These are phyloP conservation scores for Ecdyonurus torrentis DNA, from an alignment of 2,888 invertebrate species.

Conservation along the genomic window DNA sequence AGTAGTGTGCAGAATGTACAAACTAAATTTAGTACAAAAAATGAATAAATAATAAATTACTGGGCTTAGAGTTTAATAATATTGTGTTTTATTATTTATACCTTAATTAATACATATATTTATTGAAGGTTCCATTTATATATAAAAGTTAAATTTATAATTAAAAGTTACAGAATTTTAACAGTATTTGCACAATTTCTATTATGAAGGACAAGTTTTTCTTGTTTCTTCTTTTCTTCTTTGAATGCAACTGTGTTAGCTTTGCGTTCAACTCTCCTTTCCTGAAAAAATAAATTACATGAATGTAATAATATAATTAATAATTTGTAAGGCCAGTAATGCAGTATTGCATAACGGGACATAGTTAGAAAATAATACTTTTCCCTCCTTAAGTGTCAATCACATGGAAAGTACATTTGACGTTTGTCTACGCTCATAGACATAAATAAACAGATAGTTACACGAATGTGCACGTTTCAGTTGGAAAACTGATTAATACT, in stretches of 20 bases:
- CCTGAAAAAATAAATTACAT: conserved; percentile 25
- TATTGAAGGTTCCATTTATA: neutral
- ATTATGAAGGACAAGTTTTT: conserved; percentile 60
- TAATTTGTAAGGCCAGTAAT: no score
- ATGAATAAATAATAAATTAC: neutral
- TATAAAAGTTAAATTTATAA: neutral
- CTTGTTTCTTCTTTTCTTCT: conserved; percentile 66
- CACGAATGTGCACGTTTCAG: no score
- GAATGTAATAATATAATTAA: no score
- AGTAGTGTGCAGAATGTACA: neutral
- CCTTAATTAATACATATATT: neutral
- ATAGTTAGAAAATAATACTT: no score
- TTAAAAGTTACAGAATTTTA: conserved; percentile 15
- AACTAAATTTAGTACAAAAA: neutral
- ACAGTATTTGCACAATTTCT: conserved; percentile 28
- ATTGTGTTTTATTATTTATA: neutral
- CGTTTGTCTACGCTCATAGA: no score
- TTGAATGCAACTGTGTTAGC: conserved; percentile 66
- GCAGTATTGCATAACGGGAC: no score
- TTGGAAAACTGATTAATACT: no score
- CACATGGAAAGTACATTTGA: no score
- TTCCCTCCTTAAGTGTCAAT: no score
- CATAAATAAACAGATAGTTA: no score
- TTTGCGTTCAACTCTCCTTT: conserved; percentile 66
- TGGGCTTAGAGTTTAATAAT: neutral